These are phyloP conservation scores for Rhabdomys dilectus DNA, from an alignment of 2,113 vertebrate genomes.

Conservation along the genomic window DNA sequence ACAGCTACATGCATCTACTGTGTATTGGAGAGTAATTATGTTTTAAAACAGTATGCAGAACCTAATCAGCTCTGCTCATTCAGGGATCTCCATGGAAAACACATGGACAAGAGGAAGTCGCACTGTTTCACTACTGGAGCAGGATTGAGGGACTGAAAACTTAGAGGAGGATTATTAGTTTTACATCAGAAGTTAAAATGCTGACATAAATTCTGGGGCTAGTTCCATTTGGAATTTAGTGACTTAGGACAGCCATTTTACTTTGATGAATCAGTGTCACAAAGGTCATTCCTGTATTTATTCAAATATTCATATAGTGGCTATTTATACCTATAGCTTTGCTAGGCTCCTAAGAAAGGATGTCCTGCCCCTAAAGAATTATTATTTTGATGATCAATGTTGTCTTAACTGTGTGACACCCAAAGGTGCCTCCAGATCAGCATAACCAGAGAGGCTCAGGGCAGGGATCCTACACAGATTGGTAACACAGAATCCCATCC, in stretches of 20 bases:
- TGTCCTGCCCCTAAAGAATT: not conserved
- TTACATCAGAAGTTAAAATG: not conserved
- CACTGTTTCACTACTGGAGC: not conserved
- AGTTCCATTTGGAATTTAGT: not conserved
- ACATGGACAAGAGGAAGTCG: not conserved
- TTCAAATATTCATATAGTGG: not conserved
- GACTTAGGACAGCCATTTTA: not conserved
- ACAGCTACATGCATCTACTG: not conserved
- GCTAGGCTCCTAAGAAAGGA: not conserved
- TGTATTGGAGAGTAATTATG: conserved; percentile 61
- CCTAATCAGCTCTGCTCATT: not conserved
- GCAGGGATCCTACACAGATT: not conserved
- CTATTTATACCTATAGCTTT: not conserved
- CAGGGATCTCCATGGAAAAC: conserved; percentile 6
- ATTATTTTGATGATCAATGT: not conserved
- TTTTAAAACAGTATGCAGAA: conserved; percentile 40
- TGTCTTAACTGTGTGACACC: not conserved
- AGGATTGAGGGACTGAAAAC: not conserved
- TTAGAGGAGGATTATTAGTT: conserved; percentile 18
- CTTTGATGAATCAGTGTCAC: not conserved
- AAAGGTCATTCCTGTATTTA: not conserved
- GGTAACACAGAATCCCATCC: not conserved
- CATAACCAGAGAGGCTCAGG: not conserved
- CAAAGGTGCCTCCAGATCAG: not conserved
- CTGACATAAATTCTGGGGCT: not conserved